These are phyloP conservation scores for Drosophila pullipes DNA, from an alignment of 2,888 invertebrate species.

Conservation along the genomic window DNA sequence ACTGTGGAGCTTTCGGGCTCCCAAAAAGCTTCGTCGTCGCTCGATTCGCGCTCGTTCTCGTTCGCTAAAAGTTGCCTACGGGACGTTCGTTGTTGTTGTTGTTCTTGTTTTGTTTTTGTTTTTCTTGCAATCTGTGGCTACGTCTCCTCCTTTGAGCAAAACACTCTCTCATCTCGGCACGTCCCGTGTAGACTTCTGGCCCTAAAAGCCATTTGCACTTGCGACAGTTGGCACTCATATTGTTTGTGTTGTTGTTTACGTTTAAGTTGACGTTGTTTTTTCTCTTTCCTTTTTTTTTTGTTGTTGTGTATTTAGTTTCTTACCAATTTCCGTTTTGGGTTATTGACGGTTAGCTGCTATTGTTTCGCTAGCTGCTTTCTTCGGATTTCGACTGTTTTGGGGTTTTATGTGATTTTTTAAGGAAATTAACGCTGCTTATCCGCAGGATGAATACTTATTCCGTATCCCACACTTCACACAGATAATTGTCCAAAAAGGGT, in stretches of 20 bases:
- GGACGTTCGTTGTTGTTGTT: slow-evolving; percentile 34
- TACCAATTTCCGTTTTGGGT: slow-evolving; percentile 75
- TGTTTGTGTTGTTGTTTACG: slow-evolving; percentile 38
- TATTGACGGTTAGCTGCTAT: slow-evolving; percentile 46
- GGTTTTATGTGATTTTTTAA: slow-evolving; percentile 37
- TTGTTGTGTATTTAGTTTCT: slow-evolving; percentile 51
- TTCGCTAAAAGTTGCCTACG: slow-evolving; percentile 42
- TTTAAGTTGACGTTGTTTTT: slow-evolving; percentile 36
- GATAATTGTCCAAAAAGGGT: slow-evolving; percentile 53
- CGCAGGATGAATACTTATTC: slow-evolving; percentile 38
- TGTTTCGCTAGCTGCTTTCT: slow-evolving; percentile 43
- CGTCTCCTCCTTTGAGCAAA: slow-evolving; percentile 31
- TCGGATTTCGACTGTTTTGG: slow-evolving; percentile 40
- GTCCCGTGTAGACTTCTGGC: slow-evolving; percentile 56
- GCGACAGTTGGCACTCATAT: slow-evolving; percentile 71
- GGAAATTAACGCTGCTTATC: slow-evolving; percentile 30
- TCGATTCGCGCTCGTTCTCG: slow-evolving; percentile 45
- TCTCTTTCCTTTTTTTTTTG: slow-evolving; percentile 49
- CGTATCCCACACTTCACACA: slow-evolving; percentile 30
- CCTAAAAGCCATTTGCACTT: slow-evolving; percentile 73
- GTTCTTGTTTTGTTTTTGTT: slow-evolving; percentile 3
- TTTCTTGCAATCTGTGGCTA: slow-evolving; percentile 50
- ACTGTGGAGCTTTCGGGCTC: slow-evolving; percentile 53
- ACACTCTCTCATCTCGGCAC: slow-evolving; percentile 23
- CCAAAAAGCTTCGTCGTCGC: slow-evolving; percentile 58